Conservation (phyloP, 1,140 invertebrate species). For the Trachelipus rathkii region DNA sequence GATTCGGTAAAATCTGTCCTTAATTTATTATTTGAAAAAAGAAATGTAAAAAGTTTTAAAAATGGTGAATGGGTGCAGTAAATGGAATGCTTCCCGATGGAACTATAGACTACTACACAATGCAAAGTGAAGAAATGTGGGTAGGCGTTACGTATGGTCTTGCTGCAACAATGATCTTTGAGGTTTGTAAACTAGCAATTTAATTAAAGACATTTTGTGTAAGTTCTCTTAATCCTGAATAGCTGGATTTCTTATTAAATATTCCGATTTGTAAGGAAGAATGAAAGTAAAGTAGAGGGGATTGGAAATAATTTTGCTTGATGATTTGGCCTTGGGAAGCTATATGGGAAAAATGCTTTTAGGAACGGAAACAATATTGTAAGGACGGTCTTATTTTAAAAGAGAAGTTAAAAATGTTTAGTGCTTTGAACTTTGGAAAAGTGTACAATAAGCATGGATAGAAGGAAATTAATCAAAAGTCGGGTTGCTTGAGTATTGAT, state of each 20-base stretch:
- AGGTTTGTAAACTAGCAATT: conserved; percentile 56
- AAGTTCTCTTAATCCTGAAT: background rate
- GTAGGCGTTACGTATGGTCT: conserved; percentile 79
- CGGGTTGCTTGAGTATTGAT: too few relatives aligned
- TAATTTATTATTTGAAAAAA: conserved; percentile 70
- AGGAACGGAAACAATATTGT: too few relatives aligned
- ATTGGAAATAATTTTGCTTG: background rate
- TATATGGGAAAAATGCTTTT: background rate
- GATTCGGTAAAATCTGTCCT: conserved; percentile 68
- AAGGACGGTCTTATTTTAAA: too few relatives aligned
- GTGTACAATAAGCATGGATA: too few relatives aligned
- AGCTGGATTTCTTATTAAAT: too few relatives aligned
- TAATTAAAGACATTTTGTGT: background rate
- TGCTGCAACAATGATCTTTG: conserved; percentile 77
- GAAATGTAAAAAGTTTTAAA: conserved; percentile 75
- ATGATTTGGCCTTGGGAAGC: too few relatives aligned
- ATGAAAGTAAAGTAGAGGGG: background rate
- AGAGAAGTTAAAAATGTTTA: too few relatives aligned
- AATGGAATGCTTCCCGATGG: conserved; percentile 79
- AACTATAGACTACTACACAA: conserved; percentile 64
- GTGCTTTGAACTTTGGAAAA: too few relatives aligned
- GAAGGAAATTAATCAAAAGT: too few relatives aligned
- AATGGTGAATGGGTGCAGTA: conserved; percentile 78
- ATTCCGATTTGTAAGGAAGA: background rate
- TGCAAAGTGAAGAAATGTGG: conserved; percentile 91